These are phyloP conservation scores for Drosophila anomelani DNA, from an alignment of 2,888 invertebrate species.

Conservation along the genomic window DNA sequence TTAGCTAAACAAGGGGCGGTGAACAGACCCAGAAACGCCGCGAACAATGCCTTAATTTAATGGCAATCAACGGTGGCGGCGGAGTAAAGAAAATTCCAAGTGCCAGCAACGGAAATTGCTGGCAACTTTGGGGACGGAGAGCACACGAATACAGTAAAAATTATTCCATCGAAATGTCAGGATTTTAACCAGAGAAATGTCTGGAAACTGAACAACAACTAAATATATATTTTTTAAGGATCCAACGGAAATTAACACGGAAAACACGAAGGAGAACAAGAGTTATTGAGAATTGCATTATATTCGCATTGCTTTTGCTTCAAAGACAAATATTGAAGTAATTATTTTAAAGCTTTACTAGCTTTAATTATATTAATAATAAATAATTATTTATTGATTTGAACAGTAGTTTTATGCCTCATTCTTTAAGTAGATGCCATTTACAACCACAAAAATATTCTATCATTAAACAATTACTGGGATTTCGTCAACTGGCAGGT, in stretches of 20 bases:
- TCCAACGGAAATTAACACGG: background rate
- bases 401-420: too few species aligned
- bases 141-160: background rate
- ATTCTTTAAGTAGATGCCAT: background rate
- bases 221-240: background rate
- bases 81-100: background rate
- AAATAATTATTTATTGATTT: too few species aligned
- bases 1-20: constrained; percentile 66
- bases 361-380: too few species aligned
- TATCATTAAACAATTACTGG: background rate
- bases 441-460: background rate
- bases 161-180: background rate
- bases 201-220: constrained; percentile 4
- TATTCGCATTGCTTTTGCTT: too few species aligned
- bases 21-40: constrained; percentile 35
- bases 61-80: constrained; percentile 28
- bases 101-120: constrained; percentile 11
- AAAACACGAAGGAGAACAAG: background rate
- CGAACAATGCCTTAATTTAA: constrained; percentile 45
- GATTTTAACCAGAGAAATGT: background rate
- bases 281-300: too few species aligned
- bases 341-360: too few species aligned
- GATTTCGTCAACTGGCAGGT: constrained; percentile 1
- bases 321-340: too few species aligned
- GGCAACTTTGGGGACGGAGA: constrained; percentile 13